These are phyloP conservation scores for Nebria ingens DNA, from an alignment of 1,140 invertebrate genomes.

Conservation along the genomic window DNA sequence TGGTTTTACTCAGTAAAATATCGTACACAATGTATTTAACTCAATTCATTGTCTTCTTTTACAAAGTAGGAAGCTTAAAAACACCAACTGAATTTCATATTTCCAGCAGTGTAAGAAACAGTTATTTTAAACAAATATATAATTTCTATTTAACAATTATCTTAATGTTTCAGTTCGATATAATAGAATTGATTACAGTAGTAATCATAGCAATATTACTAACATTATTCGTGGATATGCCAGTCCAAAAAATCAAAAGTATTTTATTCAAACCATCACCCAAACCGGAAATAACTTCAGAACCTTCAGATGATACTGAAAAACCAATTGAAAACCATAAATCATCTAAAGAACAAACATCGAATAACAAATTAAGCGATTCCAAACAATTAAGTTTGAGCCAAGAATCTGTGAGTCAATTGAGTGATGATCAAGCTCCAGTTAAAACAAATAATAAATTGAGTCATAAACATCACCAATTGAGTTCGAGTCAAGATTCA, in stretches of 20 bases:
- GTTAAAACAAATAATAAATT: not conserved
- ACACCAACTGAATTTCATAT: slow-evolving; percentile 44
- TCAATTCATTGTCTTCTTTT: slow-evolving; percentile 57
- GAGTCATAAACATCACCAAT: too few species aligned
- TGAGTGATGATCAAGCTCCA: not conserved
- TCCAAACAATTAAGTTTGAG: too few species aligned
- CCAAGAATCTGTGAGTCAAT: too few species aligned
- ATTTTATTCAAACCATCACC: slow-evolving; percentile 23
- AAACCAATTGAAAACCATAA: not conserved
- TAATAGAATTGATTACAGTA: slow-evolving; percentile 29
- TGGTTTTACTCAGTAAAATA: slow-evolving; percentile 55
- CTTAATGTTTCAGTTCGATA: slow-evolving; percentile 31
- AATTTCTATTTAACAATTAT: not conserved
- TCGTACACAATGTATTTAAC: slow-evolving; percentile 66
- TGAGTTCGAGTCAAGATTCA: too few species aligned
- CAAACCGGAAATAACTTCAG: not conserved
- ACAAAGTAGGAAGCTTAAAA: slow-evolving; percentile 44
- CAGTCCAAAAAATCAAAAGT: slow-evolving; percentile 42
- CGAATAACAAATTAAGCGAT: too few species aligned
- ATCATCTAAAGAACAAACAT: not conserved
- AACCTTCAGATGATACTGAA: not conserved
- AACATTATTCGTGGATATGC: slow-evolving; percentile 42
- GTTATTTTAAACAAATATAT: not conserved
- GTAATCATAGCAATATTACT: slow-evolving; percentile 32
- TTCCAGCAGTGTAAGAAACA: slow-evolving; percentile 38